phyloP scores from a whole-genome alignment of 2,888 invertebrate species.

The Conistra vaccinii region DNA sequence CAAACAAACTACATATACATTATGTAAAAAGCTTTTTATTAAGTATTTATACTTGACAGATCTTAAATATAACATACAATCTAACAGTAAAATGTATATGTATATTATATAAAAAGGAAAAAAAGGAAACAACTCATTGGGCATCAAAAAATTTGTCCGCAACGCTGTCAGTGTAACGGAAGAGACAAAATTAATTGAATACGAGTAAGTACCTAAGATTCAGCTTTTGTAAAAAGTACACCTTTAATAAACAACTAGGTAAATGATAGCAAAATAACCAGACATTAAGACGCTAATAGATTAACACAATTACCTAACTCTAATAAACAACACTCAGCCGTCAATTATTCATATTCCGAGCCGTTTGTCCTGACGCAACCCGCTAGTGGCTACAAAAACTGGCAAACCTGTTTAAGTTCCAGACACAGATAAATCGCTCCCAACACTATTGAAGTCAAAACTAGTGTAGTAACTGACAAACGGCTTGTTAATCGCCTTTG shows the following conservation, averaged over 20 bases:
- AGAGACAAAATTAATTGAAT: neutral
- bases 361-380: constrained; percentile 57
- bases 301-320: constrained; percentile 38
- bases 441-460: constrained; percentile 72
- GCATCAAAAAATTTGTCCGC: too few relatives aligned
- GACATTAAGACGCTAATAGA: constrained; percentile 34
- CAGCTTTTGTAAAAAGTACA: neutral
- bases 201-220: neutral
- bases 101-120: too few relatives aligned
- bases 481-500: constrained; percentile 87
- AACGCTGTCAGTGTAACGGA: too few relatives aligned
- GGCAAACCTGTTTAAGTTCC: constrained; percentile 71
- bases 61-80: too few relatives aligned
- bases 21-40: too few relatives aligned
- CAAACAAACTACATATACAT: neutral
- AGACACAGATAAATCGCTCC: constrained; percentile 74
- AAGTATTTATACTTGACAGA: too few relatives aligned
- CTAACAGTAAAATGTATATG: too few relatives aligned
- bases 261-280: neutral
- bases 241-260: neutral
- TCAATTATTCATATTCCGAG: constrained; percentile 56
- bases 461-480: constrained; percentile 80
- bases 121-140: too few relatives aligned
- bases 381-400: constrained; percentile 53
- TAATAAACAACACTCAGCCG: constrained; percentile 45